Evolutionary conservation across 2,113 vertebrate genomes (phyloP), one percentile per base, ranked within the genome.

Genomic region (Todiramphus chloris): DNA sequence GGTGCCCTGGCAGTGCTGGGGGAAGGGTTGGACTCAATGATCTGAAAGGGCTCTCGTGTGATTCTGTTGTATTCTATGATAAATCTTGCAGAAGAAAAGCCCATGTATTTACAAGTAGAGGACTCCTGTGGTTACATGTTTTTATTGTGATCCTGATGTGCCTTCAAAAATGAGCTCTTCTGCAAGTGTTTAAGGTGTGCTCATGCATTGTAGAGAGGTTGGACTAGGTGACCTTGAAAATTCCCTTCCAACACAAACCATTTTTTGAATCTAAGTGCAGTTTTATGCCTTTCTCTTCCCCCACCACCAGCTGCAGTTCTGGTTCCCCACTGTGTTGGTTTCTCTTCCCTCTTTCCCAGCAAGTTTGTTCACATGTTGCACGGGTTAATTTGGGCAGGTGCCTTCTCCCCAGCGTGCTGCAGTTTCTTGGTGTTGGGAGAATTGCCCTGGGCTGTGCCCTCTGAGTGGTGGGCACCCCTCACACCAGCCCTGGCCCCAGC

Each of bases 81-180:
- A 6, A 41, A 56, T 39, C 43, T 41, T 17, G 15, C 43, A 56
- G 67, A 21, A 59, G 62, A 17, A 16, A 23, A 8, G 2, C 3
- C 44, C 9, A 2, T 5, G n/a, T 7, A 3, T 27, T 27, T 62
- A 14, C 17, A 39, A 39, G 62, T 6, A 51, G 53, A 23, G 43
- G 7, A 35, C 35, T 44, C 43, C 20, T 19, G 5, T 2, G 25
- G 18, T 18, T 48, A 15, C 1, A 0, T 2, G 0, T 19, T 31
- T 62, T 43, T 6, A 3, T 50, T 8, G 7, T 13, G 30, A 72
- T 53, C 55, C 62, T 56, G 33, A 51, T 46, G 55, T 51, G 5
- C 59, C 53, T 51, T 64, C 77, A 68, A 0, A 44, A n/a, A 6
- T 1, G 10, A 74, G 2, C 58, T 58, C 16, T 37, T 37, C 72